Evolutionary conservation across 2,797 vertebrate genomes (phyloP).

Genomic region (Amblyopsis hoosieri): DNA sequence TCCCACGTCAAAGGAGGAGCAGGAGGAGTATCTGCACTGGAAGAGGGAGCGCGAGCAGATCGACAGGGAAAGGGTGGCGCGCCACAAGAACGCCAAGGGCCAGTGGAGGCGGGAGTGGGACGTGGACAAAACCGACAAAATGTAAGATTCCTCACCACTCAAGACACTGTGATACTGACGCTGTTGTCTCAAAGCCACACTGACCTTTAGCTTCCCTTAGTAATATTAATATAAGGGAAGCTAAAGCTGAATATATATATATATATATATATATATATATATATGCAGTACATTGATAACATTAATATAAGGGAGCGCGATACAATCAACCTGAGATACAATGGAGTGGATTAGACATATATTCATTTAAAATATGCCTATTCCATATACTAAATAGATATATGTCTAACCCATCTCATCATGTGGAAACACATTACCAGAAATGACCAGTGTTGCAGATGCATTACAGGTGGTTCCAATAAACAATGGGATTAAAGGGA

Average conservation of each 20-base stretch:
- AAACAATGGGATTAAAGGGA: not conserved
- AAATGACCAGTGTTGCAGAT: not conserved
- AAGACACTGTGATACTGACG: no score
- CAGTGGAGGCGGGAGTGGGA: slow-evolving; percentile 98
- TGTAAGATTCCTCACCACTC: slow-evolving; percentile 77
- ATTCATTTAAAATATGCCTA: no score
- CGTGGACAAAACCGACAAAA: slow-evolving; percentile 89
- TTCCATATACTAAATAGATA: no score
- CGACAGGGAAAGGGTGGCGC: slow-evolving; percentile 89
- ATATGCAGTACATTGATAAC: no score
- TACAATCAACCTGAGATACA: no score
- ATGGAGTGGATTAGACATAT: no score
- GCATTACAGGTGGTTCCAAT: not conserved
- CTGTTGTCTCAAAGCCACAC: not conserved
- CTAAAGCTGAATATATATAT: no score
- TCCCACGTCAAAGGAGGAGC: slow-evolving; percentile 78
- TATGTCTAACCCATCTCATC: not conserved
- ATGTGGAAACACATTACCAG: not conserved
- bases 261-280: no score
- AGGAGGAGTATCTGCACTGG: slow-evolving; percentile 88
- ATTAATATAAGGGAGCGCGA: no score
- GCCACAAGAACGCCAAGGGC: slow-evolving; percentile 93
- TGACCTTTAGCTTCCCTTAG: not conserved
- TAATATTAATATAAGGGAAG: no score
- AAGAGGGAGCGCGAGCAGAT: slow-evolving; percentile 94